phyloP scores from a whole-genome alignment of 2,113 vertebrate species.

The Plotosus lineatus region DNA sequence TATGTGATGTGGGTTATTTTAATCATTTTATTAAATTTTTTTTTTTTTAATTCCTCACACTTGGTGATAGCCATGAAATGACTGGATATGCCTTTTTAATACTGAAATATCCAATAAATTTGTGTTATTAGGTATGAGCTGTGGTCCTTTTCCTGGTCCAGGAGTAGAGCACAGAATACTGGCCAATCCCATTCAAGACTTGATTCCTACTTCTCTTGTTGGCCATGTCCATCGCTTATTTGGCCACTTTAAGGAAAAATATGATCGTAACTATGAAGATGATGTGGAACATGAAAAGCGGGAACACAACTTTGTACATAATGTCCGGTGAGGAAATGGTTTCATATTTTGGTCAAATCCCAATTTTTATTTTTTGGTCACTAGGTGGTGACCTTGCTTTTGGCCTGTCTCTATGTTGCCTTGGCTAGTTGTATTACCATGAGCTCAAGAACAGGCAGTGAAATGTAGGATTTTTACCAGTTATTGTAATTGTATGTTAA shows the following conservation, averaged over 20 bases:
- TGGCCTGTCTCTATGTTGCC: neutral
- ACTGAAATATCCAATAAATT: neutral
- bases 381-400: neutral
- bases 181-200: slow-evolving; percentile 81
- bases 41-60: neutral
- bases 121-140: slow-evolving; percentile 63
- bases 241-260: slow-evolving; percentile 67
- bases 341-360: neutral
- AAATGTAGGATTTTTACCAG: neutral
- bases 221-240: slow-evolving; percentile 71
- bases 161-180: slow-evolving; percentile 75
- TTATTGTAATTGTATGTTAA: neutral
- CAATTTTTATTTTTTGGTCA: neutral
- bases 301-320: slow-evolving; percentile 77
- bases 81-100: neutral
- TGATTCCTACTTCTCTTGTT: slow-evolving; percentile 67
- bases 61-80: neutral
- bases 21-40: too few relatives aligned
- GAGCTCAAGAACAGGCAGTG: too few relatives aligned
- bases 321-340: slow-evolving; percentile 70
- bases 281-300: slow-evolving; percentile 72
- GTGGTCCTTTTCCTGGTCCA: slow-evolving; percentile 69
- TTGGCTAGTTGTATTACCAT: too few relatives aligned
- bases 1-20: too few relatives aligned
- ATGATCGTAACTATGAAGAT: slow-evolving; percentile 64